phyloP scores from a whole-genome alignment of 2,113 vertebrate genomes.

The Passer domesticus region DNA sequence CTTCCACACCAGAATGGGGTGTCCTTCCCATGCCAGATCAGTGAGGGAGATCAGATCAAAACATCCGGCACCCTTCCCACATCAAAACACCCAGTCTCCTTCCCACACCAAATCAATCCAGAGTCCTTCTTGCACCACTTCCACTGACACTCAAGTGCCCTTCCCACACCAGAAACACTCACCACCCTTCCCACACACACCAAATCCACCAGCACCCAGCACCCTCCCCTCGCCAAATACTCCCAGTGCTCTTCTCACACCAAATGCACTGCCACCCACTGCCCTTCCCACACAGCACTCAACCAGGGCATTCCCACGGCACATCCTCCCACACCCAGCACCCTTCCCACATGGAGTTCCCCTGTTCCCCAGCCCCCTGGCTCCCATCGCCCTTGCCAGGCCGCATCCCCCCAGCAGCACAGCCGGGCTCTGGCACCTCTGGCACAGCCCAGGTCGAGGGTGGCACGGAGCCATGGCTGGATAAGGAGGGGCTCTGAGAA shows the following conservation, averaged over 20 bases:
- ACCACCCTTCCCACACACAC: background rate
- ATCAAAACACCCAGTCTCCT: background rate
- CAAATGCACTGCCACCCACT: background rate
- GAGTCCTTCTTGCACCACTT: background rate
- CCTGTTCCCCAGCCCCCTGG: background rate
- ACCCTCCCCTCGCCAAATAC: background rate
- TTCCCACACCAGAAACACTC: background rate
- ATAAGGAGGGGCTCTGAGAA: background rate
- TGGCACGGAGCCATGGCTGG: accelerated
- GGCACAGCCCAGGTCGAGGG: background rate
- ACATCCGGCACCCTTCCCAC: too few relatives aligned
- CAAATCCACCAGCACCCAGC: background rate
- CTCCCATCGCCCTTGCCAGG: background rate
- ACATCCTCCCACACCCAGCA: background rate
- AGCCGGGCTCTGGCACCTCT: background rate
- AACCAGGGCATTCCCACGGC: background rate
- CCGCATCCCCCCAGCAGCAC: accelerated
- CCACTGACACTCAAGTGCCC: background rate
- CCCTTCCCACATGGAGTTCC: background rate
- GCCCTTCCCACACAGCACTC: too few relatives aligned
- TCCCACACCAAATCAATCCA: background rate
- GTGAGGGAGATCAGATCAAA: too few relatives aligned
- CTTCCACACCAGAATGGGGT: background rate
- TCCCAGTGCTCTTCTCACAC: background rate
- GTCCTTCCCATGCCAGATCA: background rate